Evolutionary conservation across 2,888 invertebrate species (phyloP).

Genomic region (Lepidocyrtinus sp.): DNA sequence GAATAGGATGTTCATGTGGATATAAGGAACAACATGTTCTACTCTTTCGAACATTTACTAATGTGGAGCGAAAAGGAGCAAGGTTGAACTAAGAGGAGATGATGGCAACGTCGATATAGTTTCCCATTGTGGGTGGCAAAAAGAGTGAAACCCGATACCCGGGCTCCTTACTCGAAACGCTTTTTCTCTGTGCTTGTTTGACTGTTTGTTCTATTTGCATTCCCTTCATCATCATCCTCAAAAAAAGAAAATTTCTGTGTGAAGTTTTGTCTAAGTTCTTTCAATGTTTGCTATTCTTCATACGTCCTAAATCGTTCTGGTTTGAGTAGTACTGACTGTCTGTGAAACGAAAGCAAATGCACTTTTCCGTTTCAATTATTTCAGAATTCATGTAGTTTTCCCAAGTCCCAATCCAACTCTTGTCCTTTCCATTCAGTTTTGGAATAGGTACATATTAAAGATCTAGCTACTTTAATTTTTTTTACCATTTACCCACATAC

Average conservation of each 20-base stretch:
- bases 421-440: conserved; percentile 3
- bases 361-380: conserved; percentile 36
- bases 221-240: conserved; percentile 40
- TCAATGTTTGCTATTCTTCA: conserved; percentile 44
- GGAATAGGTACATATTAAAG: too few relatives aligned
- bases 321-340: conserved; percentile 24
- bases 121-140: conserved; percentile 70
- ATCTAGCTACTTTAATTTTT: too few relatives aligned
- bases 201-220: conserved; percentile 58
- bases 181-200: conserved; percentile 46
- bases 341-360: conserved; percentile 29
- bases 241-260: conserved; percentile 1
- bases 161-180: conserved; percentile 62
- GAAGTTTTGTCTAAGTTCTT: not conserved
- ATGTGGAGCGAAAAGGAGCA: conserved; percentile 33
- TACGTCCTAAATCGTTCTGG: conserved; percentile 25
- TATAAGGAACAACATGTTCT: not conserved
- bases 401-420: conserved; percentile 2
- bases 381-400: not conserved
- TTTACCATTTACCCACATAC: too few relatives aligned
- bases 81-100: conserved; percentile 31
- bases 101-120: conserved; percentile 59
- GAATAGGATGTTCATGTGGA: not conserved
- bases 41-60: conserved; percentile 27
- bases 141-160: conserved; percentile 70